Percentiles rank a stretch among this genome's conserved stretches.
Evolutionary conservation across 2,113 vertebrate genomes (phyloP).

Genomic region (Peromyscus maniculatus): DNA sequence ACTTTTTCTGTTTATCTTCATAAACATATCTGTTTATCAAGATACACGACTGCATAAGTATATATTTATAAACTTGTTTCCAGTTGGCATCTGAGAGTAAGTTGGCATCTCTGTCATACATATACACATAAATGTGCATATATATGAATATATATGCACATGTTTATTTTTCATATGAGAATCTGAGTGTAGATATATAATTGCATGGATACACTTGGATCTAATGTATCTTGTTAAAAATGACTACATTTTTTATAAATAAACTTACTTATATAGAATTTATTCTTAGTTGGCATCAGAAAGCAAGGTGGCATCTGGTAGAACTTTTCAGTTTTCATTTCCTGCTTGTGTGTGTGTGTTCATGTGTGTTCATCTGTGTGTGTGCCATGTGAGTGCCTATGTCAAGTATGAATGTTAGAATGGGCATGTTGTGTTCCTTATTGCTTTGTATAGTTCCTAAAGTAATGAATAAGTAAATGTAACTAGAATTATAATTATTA

Average conservation of each 20-base stretch:
- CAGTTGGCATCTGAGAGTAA: constrained; percentile 74
- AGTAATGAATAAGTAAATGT: constrained; percentile 54
- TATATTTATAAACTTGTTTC: constrained; percentile 75
- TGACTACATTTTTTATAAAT: constrained; percentile 77
- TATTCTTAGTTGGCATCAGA: constrained; percentile 74
- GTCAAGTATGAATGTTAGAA: constrained; percentile 51
- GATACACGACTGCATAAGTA: constrained; percentile 69
- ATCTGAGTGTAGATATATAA: constrained; percentile 60
- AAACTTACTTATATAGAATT: constrained; percentile 74
- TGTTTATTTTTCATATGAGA: constrained; percentile 79
- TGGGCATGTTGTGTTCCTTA: constrained; percentile 6
- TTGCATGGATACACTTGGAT: constrained; percentile 75
- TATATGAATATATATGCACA: constrained; percentile 75
- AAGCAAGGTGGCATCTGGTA: constrained; percentile 76
- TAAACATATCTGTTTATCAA: constrained; percentile 79
- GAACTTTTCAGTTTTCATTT: constrained; percentile 69
- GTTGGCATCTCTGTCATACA: constrained; percentile 71
- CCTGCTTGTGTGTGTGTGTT: constrained; percentile 19
- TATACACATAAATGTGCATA: constrained; percentile 73
- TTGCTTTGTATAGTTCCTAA: not conserved
- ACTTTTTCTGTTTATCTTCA: constrained; percentile 73
- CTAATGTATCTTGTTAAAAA: constrained; percentile 76
- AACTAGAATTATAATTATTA: not conserved
- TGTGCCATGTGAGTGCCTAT: not conserved
- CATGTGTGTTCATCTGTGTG: not conserved